Evolutionary conservation across 2,113 vertebrate genomes (phyloP), one percentile per base, ranked within the genome.

Genomic region (Phocoena phocoena): DNA sequence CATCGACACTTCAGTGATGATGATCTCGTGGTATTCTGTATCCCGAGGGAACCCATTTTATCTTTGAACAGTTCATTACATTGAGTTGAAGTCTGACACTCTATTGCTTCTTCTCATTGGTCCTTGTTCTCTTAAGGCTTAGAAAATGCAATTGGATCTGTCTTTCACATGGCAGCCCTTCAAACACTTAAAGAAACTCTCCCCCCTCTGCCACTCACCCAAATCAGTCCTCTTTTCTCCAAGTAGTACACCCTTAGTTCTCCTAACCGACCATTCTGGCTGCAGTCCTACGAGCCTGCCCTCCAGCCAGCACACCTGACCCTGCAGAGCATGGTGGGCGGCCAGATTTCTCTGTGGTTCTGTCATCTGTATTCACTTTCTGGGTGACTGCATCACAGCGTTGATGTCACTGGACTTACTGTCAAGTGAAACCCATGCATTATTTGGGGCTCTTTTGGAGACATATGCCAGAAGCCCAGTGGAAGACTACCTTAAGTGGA

Each of bases 21-120:
- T 21, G 50, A 4, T 5, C 36, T 83, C 28, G 1, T 0, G 28
- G 28, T 31, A 11, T 7, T 3, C 74, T 0, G 28, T 44, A 14
- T 33, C 67, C 33, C 8, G 8, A 13, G 33, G 68, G 18, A 25
- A 36, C 2, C 23, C 15, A 0, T 68, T 95, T 62, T 23, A 26
- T 47, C 38, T 65, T 33, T 60, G 28, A 94, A 41, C 25, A 58
- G 53, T 23, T 73, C 18, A 1, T 55, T 60, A 47, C 12, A 1
- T n/a, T 70, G 55, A 88, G 41, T 26, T 77, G 10, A 94, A 85
- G 31, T 60, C 74, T 15, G 74, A 38, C 11, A 82, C 28, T 67
- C 33, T 36, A 4, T 82, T 76, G 20, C 44, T 47, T 79, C 7
- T 11, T 31, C 15, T 28, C 38, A 28, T 5, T 85, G 38, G 23